Percentiles rank a stretch among this genome's conserved stretches.
Conservation (phyloP, 2,888 invertebrate species). For the Osedax fenrisi region DNA sequence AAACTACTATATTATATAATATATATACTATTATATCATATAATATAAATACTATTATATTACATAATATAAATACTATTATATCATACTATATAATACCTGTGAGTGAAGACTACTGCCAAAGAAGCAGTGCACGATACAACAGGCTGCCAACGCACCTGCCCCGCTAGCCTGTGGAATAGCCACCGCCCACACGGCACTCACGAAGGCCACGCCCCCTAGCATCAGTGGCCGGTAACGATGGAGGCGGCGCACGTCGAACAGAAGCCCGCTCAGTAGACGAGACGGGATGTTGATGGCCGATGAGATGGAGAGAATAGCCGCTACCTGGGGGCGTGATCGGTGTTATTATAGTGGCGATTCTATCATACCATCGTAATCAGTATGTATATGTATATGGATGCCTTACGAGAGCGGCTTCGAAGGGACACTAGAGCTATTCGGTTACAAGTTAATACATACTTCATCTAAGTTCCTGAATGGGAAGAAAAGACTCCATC, state of each 20-base stretch:
- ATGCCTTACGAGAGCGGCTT: no score
- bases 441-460: no score
- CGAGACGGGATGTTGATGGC: conserved; percentile 23
- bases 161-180: not conserved
- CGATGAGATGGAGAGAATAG: conserved; percentile 16
- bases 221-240: not conserved
- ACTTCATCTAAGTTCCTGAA: no score
- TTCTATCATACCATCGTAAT: no score
- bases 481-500: no score
- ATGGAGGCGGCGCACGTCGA: conserved; percentile 14
- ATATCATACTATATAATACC: no score
- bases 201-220: conserved; percentile 8
- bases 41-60: no score
- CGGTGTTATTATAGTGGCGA: not conserved
- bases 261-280: conserved; percentile 15
- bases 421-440: no score
- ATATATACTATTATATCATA: no score
- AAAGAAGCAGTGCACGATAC: conserved; percentile 10
- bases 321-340: not conserved
- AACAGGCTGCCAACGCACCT: not conserved
- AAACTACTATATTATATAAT: no score
- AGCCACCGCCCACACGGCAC: not conserved
- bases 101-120: conserved; percentile 15
- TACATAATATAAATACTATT: no score
- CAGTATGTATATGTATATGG: no score